Evolutionary conservation across 2,113 vertebrate genomes (phyloP).

Genomic region (Daubentonia madagascariensis): DNA sequence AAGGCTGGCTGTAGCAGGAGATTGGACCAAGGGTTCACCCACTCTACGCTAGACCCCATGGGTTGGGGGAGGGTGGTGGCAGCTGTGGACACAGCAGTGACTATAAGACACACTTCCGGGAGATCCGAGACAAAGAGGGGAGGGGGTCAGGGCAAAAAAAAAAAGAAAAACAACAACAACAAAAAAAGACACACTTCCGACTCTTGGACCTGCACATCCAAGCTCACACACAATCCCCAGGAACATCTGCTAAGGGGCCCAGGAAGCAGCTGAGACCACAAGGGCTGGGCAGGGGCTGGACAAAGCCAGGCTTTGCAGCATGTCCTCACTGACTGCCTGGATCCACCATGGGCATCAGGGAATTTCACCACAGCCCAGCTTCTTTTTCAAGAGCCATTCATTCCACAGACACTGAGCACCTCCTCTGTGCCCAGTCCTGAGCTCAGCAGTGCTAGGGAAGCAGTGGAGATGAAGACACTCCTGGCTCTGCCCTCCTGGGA

Average conservation of each 20-base stretch:
- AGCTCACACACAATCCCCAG: neutral
- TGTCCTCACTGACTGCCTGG: neutral
- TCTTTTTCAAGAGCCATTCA: neutral
- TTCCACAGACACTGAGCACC: neutral
- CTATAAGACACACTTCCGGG: too few species aligned
- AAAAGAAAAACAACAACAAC: too few species aligned
- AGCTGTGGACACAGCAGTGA: neutral
- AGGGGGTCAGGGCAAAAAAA: too few species aligned
- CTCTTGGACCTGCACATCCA: neutral
- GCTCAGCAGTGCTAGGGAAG: neutral
- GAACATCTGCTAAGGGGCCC: neutral
- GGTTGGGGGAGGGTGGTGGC: fast-evolving
- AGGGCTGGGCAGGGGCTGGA: neutral
- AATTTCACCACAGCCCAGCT: neutral
- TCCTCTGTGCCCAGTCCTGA: neutral
- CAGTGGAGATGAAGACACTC: neutral
- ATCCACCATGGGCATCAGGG: neutral
- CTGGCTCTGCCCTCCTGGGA: neutral
- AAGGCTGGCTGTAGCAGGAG: neutral
- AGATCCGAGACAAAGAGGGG: too few species aligned
- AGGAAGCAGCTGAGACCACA: neutral
- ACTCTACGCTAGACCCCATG: neutral
- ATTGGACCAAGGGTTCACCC: neutral
- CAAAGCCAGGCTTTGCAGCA: neutral
- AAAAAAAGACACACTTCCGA: too few species aligned